Base-by-base conservation (phyloP, 1,140 invertebrate genomes). In the Monomorium pharaonis region DNA sequence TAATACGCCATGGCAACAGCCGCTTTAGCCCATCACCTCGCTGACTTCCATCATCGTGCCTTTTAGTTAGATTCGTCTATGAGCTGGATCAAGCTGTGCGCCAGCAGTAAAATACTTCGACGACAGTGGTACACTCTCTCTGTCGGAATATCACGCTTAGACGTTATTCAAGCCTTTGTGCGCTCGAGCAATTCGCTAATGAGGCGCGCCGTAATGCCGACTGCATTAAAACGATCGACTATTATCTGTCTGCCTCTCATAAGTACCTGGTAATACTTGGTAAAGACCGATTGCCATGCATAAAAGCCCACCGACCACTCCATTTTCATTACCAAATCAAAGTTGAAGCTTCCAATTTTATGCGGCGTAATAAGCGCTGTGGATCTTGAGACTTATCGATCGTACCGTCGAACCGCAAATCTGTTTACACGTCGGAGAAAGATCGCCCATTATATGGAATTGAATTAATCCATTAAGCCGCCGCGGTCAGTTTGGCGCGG, bases 131-230 rank as follows among this genome's bases (percentile, higher is more conserved):
- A n/a, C n/a, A n/a, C n/a, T n/a, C n/a, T 67, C 67, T 54, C 10
- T 47, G 47, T 14, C 67, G 0, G 12, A 10, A 72, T 33, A 81
- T 37, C 12, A 33, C 18, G 63, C 33, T 58, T 18, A 58, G 63
- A 69, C 24, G 33, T 47, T 21, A 72, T 83, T 72, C 67, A 47
- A 42, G 7, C 56, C 84, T 88, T 89, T 88, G 89, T 91, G 81
- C 91, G 90, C 90, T 92, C 92, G 86, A 75, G 83, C 88, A 88
- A 86, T 86, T 88, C 85, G 87, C 90, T 93, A 93, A 93, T 92
- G 92, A 93, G 92, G 83, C 88, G 75, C 70, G 84, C 75, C 72
- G 78, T 89, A 91, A 89, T 86, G 30, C 67, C 56, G 58, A 85
- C 58, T 70, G 74, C 65, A 84, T 88, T 91, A 89, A 92, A 91